Base-by-base conservation (phyloP, 2,113 vertebrate genomes). In the Pseudorectes ferrugineus region DNA sequence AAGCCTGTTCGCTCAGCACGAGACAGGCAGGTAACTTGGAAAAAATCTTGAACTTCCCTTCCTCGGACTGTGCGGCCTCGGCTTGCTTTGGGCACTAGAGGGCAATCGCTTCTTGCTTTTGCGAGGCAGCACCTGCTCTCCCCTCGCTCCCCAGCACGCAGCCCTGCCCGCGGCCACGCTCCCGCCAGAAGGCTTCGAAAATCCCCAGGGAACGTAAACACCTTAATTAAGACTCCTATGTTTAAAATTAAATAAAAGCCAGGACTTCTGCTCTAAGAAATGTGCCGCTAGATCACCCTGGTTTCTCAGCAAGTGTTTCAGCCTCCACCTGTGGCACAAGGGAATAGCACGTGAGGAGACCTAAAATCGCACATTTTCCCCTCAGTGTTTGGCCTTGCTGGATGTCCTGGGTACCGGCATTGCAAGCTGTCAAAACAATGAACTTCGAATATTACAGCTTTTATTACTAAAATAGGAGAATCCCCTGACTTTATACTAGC, bases 61-160 rank as follows among this genome's bases (percentile, higher is more conserved):
- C 11, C 35, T 35, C 4, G 40, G 42, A 19, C 42, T 42, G 57
- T 9, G 59, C 38, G 18, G 13, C n/a, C 59, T 85, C 40, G 81
- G 78, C 86, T 59, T 10, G 70, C 43, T 88, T 65, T 73, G 59
- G 96, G 82, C 98, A 95, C 98, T 97, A 98, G 98, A 98, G 97
- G 98, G 98, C 98, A 84, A 90, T 96, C 51, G 96, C 35, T 90
- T 97, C 96, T 95, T 38, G 78, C 85, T 96, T 97, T 97, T 92
- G 62, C n/a, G 17, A 74, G 35, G 14, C 62, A 9, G 52, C 63
- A 3, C 59, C 43, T 65, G 79, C 49, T 46, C 6, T 57, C 36
- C 5, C n/a, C 58, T 63, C 13, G 5, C 14, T 88, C 4, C 16
- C 15, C 62, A 45, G 81, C 36, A 10, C 74, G 6, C 25, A 54